Evolutionary conservation across 2,888 invertebrate species (phyloP).

Genomic region (Melieria crassipennis): DNA sequence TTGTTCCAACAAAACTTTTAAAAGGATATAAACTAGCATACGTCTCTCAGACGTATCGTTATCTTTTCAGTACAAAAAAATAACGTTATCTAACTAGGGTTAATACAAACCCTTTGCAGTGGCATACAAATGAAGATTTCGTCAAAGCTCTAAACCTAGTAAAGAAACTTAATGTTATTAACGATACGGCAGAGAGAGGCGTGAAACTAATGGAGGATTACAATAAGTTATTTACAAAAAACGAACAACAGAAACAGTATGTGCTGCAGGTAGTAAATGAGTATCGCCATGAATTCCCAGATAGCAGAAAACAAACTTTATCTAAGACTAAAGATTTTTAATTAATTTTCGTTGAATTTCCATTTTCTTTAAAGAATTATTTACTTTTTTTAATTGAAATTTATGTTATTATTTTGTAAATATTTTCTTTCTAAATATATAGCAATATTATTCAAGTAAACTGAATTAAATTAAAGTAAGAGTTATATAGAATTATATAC

Average conservation of each 20-base stretch:
- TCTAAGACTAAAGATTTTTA: background rate
- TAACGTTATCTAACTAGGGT: too few species aligned
- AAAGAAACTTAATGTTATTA: slow-evolving; percentile 34
- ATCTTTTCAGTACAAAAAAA: too few species aligned
- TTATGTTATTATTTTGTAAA: too few species aligned
- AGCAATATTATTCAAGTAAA: too few species aligned
- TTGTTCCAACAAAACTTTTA: too few species aligned
- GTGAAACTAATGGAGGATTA: slow-evolving; percentile 34
- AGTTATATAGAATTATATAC: too few species aligned
- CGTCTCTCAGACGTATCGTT: too few species aligned
- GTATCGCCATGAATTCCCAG: slow-evolving; percentile 35
- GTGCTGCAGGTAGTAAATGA: slow-evolving; percentile 34
- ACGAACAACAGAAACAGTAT: slow-evolving; percentile 35
- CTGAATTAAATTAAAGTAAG: too few species aligned
- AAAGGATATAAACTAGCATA: too few species aligned
- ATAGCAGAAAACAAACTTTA: slow-evolving; percentile 25
- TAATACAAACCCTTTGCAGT: slow-evolving; percentile 32
- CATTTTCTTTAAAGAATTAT: too few species aligned
- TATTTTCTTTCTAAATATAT: background rate
- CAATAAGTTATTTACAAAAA: slow-evolving; percentile 30
- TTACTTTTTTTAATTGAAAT: too few species aligned
- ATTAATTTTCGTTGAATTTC: too few species aligned
- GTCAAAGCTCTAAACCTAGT: slow-evolving; percentile 26
- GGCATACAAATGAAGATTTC: slow-evolving; percentile 28
- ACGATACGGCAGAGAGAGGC: slow-evolving; percentile 34